Base-by-base conservation (phyloP, 2,888 invertebrate genomes). In the Diarsia rubi region DNA sequence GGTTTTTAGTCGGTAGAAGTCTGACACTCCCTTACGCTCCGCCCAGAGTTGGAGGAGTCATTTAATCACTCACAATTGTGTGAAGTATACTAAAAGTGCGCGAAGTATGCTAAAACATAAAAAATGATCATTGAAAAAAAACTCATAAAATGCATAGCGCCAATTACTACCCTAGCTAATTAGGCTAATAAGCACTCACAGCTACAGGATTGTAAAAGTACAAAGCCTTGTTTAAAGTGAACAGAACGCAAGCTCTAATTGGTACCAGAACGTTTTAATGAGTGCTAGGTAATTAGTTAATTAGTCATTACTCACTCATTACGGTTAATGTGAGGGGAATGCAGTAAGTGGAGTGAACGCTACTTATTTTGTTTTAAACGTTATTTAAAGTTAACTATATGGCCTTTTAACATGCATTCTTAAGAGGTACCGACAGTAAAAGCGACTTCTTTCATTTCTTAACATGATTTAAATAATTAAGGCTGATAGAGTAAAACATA, bases 271-370 rank as follows among this genome's bases (percentile, higher is more conserved):
- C 37, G 37, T 65, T 60, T 74, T 31, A 24, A 47, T 47, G 16
- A 57, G 21, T 63, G 31, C 21, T 31, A 16, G 9, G 49, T 27
- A 64, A 73, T 27, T 5, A 21, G 37, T 14, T 65, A 65, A 52
- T 78, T 75, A 78, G 21, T 31, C 60, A 60, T 74, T 75, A 73
- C 47, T 75, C 37, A 42, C 16, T 42, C 21, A 74, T 59, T 72
- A 49, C 16, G 2, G 52, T 62, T 37, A 69, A 70, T 63, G 31
- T 24, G 60, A 69, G n/a, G 52, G n/a, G 37, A 52, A 8, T 24
- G 47, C 16, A n/a, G 60, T 19, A 3, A 45, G 9, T 27, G 3
- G 37, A 52, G 49, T 2, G 9, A 14, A 11, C 27, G 24, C 57
- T 24, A 11, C 24, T 16, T 63, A 19, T 54, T 73, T 16, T 57